Base-by-base conservation (phyloP, 2,888 invertebrate species). In the Sphaerophoria taeniata region DNA sequence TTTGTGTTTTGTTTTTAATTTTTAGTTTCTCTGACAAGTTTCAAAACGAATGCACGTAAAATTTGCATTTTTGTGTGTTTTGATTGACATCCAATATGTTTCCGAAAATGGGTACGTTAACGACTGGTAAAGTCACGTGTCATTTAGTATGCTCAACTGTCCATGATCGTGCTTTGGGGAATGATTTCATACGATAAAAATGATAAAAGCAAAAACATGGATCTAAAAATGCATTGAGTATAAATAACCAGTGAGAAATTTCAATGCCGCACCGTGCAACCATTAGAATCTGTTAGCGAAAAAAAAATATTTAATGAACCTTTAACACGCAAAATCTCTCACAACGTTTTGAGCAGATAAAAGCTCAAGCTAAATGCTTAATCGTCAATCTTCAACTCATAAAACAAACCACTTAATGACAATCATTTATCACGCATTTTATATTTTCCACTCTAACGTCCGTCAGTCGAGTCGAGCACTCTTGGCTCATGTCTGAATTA, bases 371-470 rank as follows among this genome's bases (percentile, higher is more conserved):
- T 72, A 76, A 72, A 77, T 67, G 55, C 67, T 69, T 70, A 49
- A 63, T 63, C 70, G 76, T 63, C 73, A 74, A 78, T 83, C 70
- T 70, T 65, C 39, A 33, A 70, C 69, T 74, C 73, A 65, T 49
- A 53, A 56, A 61, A 51, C 70, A 65, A 77, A 73, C 63, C 31
- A 6, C 9, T 12, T 78, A 78, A 83, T 71, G 74, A 39, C 74
- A 70, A 56, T 58, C 78, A 33, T 78, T 83, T 74, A 83, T 73
- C 78, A 78, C 49, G 45, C 49, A 78, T 73, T 70, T 74, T 65
- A 73, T n/a, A n/a, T n/a, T n/a, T 70, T 70, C 74, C 70, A 80
- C 74, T 63, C 61, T 43, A 47, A 43, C 47, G 55, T 12, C 36
- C 34, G 69, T 11, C 24, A 34, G 5, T 6, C 61, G 60, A 2